Evolutionary conservation across 2,113 vertebrate genomes (phyloP).

Genomic region (Calypte anna): DNA sequence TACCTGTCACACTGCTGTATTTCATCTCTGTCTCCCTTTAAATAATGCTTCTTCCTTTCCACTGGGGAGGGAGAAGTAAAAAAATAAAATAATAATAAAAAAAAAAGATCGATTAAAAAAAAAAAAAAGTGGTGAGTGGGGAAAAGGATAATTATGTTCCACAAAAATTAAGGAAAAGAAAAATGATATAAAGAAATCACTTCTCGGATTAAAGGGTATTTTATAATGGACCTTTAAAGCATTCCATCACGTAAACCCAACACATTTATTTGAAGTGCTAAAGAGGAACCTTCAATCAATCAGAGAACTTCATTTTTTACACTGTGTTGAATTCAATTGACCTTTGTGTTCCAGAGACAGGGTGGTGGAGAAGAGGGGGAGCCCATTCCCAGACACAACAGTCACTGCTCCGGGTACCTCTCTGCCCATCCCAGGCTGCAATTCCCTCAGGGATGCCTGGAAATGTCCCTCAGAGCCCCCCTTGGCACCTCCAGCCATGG

Average conservation of each 20-base stretch:
- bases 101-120: background rate
- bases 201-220: background rate
- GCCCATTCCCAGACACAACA: background rate
- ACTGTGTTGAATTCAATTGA: slow-evolving; percentile 54
- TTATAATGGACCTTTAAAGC: slow-evolving; percentile 55
- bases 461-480: background rate
- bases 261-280: slow-evolving; percentile 64
- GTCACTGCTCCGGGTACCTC: accelerated
- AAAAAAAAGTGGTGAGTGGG: background rate
- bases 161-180: slow-evolving; percentile 58
- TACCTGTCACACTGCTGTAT: background rate
- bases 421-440: background rate
- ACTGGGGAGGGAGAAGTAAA: background rate
- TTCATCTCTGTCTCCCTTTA: background rate
- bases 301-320: slow-evolving; percentile 59
- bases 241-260: slow-evolving; percentile 69
- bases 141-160: slow-evolving; percentile 32
- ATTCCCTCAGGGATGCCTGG: background rate
- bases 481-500: too few species aligned
- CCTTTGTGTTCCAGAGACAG: slow-evolving; percentile 17
- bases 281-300: slow-evolving; percentile 69
- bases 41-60: background rate
- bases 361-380: accelerated
- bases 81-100: background rate
- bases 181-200: slow-evolving; percentile 61